Base-by-base conservation (phyloP, 2,888 invertebrate species). In the Tupiocoris notatus region DNA sequence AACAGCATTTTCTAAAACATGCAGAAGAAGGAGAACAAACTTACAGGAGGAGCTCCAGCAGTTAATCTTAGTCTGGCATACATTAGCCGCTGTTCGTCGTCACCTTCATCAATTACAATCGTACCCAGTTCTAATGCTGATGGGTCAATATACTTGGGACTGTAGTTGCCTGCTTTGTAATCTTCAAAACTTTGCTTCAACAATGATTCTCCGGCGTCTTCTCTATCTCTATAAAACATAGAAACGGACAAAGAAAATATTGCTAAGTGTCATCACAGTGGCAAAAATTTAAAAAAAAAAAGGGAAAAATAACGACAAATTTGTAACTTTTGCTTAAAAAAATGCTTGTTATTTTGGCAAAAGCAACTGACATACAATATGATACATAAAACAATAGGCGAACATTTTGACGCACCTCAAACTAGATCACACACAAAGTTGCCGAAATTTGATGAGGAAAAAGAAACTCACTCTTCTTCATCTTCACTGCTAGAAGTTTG, bases 121-220 rank as follows among this genome's bases (percentile, higher is more conserved):
- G 94, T 92, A 76, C 90, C 95, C 0, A 88, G 87, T 80, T 92
- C 94, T 70, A 95, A 87, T 77, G 90, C 89, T 39, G 86, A 85
- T 0, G 87, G 82, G 1, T 85, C 79, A 78, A 95, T 84, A 81
- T 91, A 90, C 81, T 85, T 86, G 0, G 97, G 98, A 82, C 93
- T 93, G 85, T 98, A 98, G 54, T 89, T 88, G 1, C 95, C 96
- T n/a, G 88, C 83, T 71, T 88, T 86, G 84, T 96, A 98, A 56
- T 91, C 88, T 57, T 87, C 85, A 79, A 90, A 88, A 71, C 87
- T 88, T 80, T 87, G 88, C 64, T 87, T 84, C 64, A 88, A 81
- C 82, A 87, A 83, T 78, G 84, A 85, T 77, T 86, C 86, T 21
- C 87, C 88, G 0, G 85, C 86, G 80, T 85, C 85, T 77, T 84